Evolutionary conservation across 2,113 vertebrate genomes (phyloP).

Genomic region (Daphoenositta chrysoptera): DNA sequence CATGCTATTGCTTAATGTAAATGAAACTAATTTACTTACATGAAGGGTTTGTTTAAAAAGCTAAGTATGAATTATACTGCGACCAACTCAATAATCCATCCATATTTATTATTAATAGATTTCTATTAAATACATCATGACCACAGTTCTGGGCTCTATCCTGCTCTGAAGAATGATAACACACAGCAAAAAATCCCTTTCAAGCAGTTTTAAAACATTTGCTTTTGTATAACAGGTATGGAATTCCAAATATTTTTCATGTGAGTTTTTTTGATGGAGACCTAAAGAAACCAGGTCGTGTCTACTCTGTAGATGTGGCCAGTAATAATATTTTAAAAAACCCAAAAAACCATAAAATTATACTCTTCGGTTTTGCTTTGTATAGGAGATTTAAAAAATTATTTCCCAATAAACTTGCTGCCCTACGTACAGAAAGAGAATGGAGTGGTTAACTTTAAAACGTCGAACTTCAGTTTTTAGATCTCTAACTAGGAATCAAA

Average conservation of each 20-base stretch:
- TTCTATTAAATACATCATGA: background rate
- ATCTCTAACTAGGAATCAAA: background rate
- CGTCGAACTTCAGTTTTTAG: background rate
- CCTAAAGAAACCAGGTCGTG: background rate
- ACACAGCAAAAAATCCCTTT: background rate
- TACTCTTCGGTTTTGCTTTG: background rate
- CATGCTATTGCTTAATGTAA: background rate
- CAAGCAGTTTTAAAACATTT: background rate
- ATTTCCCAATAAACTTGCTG: background rate
- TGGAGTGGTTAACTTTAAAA: background rate
- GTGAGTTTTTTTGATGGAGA: background rate
- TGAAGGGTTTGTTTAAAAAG: background rate
- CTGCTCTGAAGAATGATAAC: background rate
- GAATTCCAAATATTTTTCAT: background rate
- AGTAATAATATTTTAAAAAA: background rate
- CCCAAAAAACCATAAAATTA: background rate
- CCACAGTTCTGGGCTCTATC: background rate
- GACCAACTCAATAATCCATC: background rate
- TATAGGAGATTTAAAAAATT: background rate
- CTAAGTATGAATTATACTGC: background rate
- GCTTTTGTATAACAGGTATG: background rate
- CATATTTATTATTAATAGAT: background rate
- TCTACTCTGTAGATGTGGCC: background rate
- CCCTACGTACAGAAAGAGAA: background rate
- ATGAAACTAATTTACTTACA: background rate